phyloP scores from a whole-genome alignment of 35 echinoderm and acorn worm genomes.

The Ophiothrix spiculata region DNA sequence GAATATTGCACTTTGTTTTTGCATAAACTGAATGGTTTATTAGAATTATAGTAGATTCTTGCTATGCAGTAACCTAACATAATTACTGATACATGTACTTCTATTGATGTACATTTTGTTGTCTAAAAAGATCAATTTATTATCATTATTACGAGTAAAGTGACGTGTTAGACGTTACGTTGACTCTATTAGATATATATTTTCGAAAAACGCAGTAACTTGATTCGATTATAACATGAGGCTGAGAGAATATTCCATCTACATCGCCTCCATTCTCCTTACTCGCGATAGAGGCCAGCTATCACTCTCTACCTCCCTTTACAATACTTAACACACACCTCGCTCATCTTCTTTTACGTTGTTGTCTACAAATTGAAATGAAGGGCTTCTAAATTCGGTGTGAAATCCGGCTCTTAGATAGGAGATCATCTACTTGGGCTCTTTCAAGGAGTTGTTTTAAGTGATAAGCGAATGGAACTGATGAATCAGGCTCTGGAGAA shows the following conservation, averaged over 20 bases:
- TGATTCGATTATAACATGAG: too few relatives aligned
- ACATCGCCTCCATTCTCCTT: neutral
- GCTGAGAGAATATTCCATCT: neutral
- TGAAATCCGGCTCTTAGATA: conserved; percentile 6
- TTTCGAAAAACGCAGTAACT: too few relatives aligned
- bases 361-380: neutral
- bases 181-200: too few relatives aligned
- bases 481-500: conserved; percentile 4
- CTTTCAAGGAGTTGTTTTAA: conserved; percentile 10
- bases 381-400: neutral
- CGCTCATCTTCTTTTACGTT: neutral
- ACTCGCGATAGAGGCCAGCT: neutral
- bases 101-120: too few relatives aligned
- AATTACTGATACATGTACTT: too few relatives aligned
- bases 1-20: too few relatives aligned
- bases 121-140: too few relatives aligned
- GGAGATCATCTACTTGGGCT: conserved; percentile 2
- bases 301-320: neutral
- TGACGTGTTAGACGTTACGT: too few relatives aligned
- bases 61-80: too few relatives aligned
- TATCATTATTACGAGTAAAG: too few relatives aligned
- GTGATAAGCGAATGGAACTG: neutral
- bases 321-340: neutral
- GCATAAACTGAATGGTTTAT: too few relatives aligned
- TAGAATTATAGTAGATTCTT: too few relatives aligned